Conservation (phyloP, 2,113 vertebrate species). For the Pomatostomus ruficeps region DNA sequence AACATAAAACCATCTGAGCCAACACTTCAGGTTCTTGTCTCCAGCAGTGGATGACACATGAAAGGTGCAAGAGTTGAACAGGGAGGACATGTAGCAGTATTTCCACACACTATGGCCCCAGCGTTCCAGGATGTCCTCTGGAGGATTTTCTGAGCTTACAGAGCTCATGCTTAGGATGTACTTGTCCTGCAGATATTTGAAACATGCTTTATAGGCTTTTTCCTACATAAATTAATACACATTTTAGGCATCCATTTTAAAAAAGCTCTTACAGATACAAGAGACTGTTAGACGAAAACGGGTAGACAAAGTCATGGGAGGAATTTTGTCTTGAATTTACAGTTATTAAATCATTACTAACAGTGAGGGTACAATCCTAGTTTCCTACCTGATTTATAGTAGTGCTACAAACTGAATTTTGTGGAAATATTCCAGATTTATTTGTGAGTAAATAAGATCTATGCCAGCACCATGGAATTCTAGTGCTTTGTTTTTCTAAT, state of each 20-base stretch:
- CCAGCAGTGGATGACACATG: neutral
- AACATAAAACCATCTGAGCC: neutral
- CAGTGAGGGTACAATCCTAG: neutral
- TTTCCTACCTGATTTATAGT: neutral
- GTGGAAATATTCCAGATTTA: neutral
- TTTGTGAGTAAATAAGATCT: neutral
- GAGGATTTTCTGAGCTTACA: neutral
- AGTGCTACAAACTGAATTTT: neutral
- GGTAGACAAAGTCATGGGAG: neutral
- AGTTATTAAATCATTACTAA: neutral
- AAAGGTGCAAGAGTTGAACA: neutral
- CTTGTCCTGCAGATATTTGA: neutral
- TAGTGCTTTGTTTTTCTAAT: neutral
- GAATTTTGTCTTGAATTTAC: neutral
- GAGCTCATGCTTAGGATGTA: neutral
- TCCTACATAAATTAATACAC: neutral
- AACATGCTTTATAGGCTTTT: neutral
- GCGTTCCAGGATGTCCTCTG: neutral
- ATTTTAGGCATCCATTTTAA: neutral
- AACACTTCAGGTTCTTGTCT: neutral
- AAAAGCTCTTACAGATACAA: neutral
- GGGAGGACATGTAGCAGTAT: fast-evolving
- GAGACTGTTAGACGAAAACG: neutral
- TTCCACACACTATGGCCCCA: neutral
- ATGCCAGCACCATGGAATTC: neutral